Conservation (phyloP, 2,888 invertebrate species). For the Cistogaster globosa region DNA sequence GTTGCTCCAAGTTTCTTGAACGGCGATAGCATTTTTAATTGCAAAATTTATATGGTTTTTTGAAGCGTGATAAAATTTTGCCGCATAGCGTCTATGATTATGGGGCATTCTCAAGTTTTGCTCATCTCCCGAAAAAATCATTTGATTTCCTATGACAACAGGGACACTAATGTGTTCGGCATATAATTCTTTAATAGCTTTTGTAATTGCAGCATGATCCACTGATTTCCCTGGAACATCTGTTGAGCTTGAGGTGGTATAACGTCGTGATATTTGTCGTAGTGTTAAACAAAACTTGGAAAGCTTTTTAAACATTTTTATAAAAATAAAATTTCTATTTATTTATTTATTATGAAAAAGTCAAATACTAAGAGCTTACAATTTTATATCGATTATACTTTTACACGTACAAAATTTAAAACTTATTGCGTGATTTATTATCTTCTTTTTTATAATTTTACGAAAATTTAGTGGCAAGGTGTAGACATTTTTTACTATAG, state of each 20-base stretch:
- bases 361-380: too few relatives aligned
- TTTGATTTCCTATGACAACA: conserved; percentile 93
- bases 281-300: not conserved
- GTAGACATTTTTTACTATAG: too few relatives aligned
- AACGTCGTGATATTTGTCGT: not conserved
- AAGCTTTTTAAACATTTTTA: conserved; percentile 1
- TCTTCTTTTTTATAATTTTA: too few relatives aligned
- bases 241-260: not conserved
- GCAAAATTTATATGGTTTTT: conserved; percentile 91
- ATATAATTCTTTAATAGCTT: conserved; percentile 43
- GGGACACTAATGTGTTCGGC: conserved; percentile 87
- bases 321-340: not conserved
- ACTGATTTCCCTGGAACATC: not conserved
- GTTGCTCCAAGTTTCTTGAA: conserved; percentile 93
- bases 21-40: conserved; percentile 87
- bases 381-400: too few relatives aligned
- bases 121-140: conserved; percentile 88
- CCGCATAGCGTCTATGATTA: conserved; percentile 91
- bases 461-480: too few relatives aligned
- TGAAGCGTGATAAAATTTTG: conserved; percentile 94
- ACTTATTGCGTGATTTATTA: too few relatives aligned
- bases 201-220: not conserved
- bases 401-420: too few relatives aligned
- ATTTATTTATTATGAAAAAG: too few relatives aligned
- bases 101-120: conserved; percentile 93